Percentiles rank a stretch among this genome's conserved stretches.
phyloP scores from a whole-genome alignment of 1,140 invertebrate genomes.

The Mylabris phalerata region DNA sequence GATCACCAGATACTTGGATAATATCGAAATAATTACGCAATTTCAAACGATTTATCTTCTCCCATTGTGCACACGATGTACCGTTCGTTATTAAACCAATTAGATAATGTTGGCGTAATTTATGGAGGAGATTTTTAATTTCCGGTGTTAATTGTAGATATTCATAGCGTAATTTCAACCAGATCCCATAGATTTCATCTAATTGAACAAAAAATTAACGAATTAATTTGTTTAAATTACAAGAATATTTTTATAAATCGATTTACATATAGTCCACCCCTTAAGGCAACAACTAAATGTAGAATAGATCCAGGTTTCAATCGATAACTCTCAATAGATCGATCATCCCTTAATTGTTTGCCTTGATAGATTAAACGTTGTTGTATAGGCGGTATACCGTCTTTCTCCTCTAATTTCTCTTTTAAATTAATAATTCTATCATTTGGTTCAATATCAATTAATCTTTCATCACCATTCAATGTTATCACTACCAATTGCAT shows the following conservation, averaged over 20 bases:
- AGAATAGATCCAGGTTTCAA: slow-evolving; percentile 29
- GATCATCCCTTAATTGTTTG: slow-evolving; percentile 32
- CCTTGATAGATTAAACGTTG: slow-evolving; percentile 34
- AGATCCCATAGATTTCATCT: slow-evolving; percentile 64
- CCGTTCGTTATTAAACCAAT: slow-evolving; percentile 78
- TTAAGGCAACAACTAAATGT: slow-evolving; percentile 32
- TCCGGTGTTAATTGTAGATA: slow-evolving; percentile 60
- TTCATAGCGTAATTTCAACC: slow-evolving; percentile 68
- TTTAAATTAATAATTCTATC: slow-evolving; percentile 31
- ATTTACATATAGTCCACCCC: slow-evolving; percentile 17
- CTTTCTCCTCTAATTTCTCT: slow-evolving; percentile 32
- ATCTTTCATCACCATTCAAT: slow-evolving; percentile 29
- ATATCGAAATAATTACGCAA: slow-evolving; percentile 68
- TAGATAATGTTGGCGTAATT: slow-evolving; percentile 61
- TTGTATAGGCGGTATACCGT: slow-evolving; percentile 31
- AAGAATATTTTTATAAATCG: slow-evolving; percentile 1
- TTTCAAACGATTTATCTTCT: slow-evolving; percentile 66
- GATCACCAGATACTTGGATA: slow-evolving; percentile 72
- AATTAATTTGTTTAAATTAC: slow-evolving; percentile 3
- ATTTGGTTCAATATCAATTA: slow-evolving; percentile 31
- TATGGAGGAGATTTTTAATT: slow-evolving; percentile 56
- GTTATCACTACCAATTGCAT: slow-evolving; percentile 26
- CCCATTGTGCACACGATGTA: slow-evolving; percentile 76
- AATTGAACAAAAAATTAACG: slow-evolving; percentile 37
- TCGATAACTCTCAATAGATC: slow-evolving; percentile 33